Evolutionary conservation across 2,797 vertebrate species (phyloP), one percentile per base, ranked within the genome.

Genomic region (Scarus forsteni): DNA sequence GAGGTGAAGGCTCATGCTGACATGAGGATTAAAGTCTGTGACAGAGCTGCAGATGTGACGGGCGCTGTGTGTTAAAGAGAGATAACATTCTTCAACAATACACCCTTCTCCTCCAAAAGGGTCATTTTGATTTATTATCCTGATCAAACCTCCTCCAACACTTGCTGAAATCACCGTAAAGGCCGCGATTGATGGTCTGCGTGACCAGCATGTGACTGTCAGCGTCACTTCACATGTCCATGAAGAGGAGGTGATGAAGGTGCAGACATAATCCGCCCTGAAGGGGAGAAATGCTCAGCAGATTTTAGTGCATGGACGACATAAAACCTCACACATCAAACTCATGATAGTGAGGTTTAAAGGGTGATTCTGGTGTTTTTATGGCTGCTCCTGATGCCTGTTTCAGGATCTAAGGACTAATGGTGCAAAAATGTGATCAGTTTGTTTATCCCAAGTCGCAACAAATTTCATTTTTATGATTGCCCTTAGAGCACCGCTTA

Each of bases 1-100:
- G 59, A 67, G 60, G 15, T 15, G 15, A 18, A 53, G 60, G 52
- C 50, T 53, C 35, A 36, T 51, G 60, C n/a, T 51, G n/a, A 50
- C 54, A n/a, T 27, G 27, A 27, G 4, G 27, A 27, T 27, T 27
- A 27, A 27, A 27, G 27, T 27, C 27, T 27, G 27, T 27, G 27
- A 27, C 27, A 27, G 27, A 13, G 54, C 68, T 52, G 12, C 10
- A 18, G 54, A 36, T 8, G 18, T 54, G 39, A 27, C 27, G 27
- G 27, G 9, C 36, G 9, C 18, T 38, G 51, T 12, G 15, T 13
- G 48, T 15, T 42, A 13, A 13, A 16, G 39, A 6, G 35, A 69
- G 66, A 73, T 59, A 54, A 64, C 27, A 27, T 19, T 67, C 27
- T 14, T 52, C 40, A 12, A 12, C 42, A 12, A 39, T 39, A 10